Base-by-base conservation (phyloP, 1,140 invertebrate species). In the Heliconius nattereri region DNA sequence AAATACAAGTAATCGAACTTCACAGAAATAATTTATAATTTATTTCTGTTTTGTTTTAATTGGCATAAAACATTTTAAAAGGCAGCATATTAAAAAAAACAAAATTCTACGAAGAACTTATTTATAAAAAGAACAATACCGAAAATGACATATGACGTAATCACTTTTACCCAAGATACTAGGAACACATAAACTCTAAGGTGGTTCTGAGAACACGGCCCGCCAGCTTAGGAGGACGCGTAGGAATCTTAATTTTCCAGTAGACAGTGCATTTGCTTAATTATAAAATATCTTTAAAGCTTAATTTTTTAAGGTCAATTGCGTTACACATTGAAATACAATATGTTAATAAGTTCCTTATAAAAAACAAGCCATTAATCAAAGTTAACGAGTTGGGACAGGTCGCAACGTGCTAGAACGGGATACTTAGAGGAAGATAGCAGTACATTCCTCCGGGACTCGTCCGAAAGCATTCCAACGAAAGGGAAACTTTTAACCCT, bases 321-420 rank as follows among this genome's bases (percentile, higher is more conserved):
- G 84, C 78, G 85, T 85, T 86, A 87, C 72, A 78, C 71, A 75
- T 60, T 82, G 73, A 70, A 75, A 80, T 75, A 79, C n/a, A 16
- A 54, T 72, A 72, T 66, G 60, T 75, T 74, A 79, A 75, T 77
- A 78, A 74, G 57, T 78, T 74, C 54, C 45, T 29, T 73, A 85
- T 86, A 87, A 89, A 91, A 90, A 91, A 91, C 88, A 81, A 80
- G 80, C 78, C 87, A 92, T 93, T 93, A 90, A 92, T 93, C 92
- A 93, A 86, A 86, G 77, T 75, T 87, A 92, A 92, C 90, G 87
- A 86, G 89, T 92, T 90, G 85, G 77, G 79, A 85, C 76, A 78
- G 78, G 35, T 74, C 84, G 70, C 81, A 76, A 75, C 52, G 80
- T 78, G 84, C 75, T 60, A 79, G 84, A 92, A 75, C 84, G 82